phyloP scores from a whole-genome alignment of 2,888 invertebrate species.

The Hydrotaea cyrtoneurina region DNA sequence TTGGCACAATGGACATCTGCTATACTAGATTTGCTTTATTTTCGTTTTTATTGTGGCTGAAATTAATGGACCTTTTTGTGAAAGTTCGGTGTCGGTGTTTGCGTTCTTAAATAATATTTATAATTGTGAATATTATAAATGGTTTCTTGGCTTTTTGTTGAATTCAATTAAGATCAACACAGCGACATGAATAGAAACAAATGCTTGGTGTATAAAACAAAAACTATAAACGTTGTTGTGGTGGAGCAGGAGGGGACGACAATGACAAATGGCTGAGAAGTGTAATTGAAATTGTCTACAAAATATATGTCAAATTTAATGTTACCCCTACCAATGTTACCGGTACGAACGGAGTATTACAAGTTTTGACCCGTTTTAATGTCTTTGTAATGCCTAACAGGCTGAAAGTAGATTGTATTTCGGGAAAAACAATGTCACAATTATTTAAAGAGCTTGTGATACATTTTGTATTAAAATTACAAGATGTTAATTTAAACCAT shows the following conservation, averaged over 20 bases:
- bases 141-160: constrained; percentile 22
- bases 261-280: not conserved
- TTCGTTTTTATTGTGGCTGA: constrained; percentile 25
- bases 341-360: too few relatives aligned
- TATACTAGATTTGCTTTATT: not conserved
- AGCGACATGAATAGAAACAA: not conserved
- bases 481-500: too few relatives aligned
- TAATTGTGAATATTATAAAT: constrained; percentile 53
- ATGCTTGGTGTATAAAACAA: not conserved
- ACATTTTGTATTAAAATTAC: too few relatives aligned
- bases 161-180: constrained; percentile 37
- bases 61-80: constrained; percentile 32
- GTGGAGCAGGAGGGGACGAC: not conserved
- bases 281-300: not conserved
- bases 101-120: not conserved
- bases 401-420: too few relatives aligned
- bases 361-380: too few relatives aligned
- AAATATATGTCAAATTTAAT: too few relatives aligned
- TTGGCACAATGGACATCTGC: constrained; percentile 3
- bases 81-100: not conserved
- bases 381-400: too few relatives aligned
- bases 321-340: too few relatives aligned
- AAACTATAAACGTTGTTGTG: not conserved
- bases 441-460: too few relatives aligned
- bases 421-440: too few relatives aligned